These are phyloP conservation scores for Orycteropus afer DNA, from an alignment of 2,113 vertebrate genomes.

Conservation along the genomic window DNA sequence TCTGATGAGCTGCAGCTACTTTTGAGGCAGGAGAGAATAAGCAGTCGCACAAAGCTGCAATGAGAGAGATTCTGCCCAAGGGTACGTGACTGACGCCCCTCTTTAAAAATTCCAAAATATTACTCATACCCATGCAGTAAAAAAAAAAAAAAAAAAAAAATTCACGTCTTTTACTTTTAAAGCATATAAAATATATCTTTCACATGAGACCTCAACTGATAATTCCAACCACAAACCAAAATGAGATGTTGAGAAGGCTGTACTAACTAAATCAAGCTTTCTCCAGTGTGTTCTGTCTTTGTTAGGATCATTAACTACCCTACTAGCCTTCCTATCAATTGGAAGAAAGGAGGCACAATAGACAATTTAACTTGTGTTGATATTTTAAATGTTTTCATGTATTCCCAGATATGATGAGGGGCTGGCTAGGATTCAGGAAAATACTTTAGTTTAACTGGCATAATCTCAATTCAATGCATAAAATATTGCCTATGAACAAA, in stretches of 20 bases:
- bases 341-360: not conserved
- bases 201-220: not conserved
- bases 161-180: not conserved
- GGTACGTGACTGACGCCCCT: not conserved
- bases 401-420: not conserved
- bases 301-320: not conserved
- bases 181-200: not conserved
- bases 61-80: not conserved
- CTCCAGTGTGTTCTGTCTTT: not conserved
- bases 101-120: not conserved
- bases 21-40: not conserved
- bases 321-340: not conserved
- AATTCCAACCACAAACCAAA: not conserved
- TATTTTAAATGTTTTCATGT: not conserved
- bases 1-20: slow-evolving; percentile 28
- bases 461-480: not conserved
- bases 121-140: not conserved
- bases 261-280: not conserved
- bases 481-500: not conserved
- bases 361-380: not conserved
- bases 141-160: not conserved
- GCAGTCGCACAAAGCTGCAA: not conserved
- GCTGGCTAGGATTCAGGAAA: not conserved
- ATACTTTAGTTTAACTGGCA: not conserved
- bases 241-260: not conserved